These are phyloP conservation scores for Odontocolon sp. DNA, from an alignment of 2,888 invertebrate species.

Conservation along the genomic window DNA sequence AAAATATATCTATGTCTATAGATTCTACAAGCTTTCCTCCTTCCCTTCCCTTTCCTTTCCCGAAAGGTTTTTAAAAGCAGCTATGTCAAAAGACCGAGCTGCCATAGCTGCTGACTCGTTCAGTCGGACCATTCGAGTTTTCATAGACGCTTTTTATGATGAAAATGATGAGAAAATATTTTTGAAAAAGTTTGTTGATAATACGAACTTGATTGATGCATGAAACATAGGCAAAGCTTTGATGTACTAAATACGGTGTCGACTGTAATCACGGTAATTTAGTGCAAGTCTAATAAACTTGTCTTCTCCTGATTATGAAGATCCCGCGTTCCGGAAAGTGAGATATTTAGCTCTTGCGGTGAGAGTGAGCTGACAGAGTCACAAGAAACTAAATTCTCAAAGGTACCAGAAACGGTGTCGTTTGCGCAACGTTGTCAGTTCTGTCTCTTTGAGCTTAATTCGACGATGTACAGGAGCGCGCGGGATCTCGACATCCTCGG, in stretches of 20 bases:
- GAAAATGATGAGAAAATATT: too few species aligned
- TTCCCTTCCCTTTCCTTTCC: too few species aligned
- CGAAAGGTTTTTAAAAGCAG: too few species aligned
- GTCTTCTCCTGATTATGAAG: not conserved
- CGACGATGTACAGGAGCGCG: not conserved
- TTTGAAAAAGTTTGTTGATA: not conserved
- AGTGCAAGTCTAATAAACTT: not conserved
- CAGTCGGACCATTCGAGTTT: too few species aligned
- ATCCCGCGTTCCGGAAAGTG: not conserved
- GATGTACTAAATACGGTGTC: not conserved
- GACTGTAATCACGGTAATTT: not conserved
- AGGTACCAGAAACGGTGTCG: slow-evolving; percentile 12
- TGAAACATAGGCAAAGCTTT: not conserved
- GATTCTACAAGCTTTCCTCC: too few species aligned
- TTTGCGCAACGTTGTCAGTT: slow-evolving; percentile 11
- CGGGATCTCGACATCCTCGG: not conserved
- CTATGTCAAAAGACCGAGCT: too few species aligned
- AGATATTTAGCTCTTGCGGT: not conserved
- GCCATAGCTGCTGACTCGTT: too few species aligned
- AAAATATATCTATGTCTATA: too few species aligned
- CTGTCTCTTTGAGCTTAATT: not conserved
- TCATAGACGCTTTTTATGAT: too few species aligned
- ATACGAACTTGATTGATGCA: not conserved
- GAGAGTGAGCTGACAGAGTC: not conserved
- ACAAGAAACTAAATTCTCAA: slow-evolving; percentile 2